Conservation (phyloP, 2,113 vertebrate species). For the Dipodomys merriami region DNA sequence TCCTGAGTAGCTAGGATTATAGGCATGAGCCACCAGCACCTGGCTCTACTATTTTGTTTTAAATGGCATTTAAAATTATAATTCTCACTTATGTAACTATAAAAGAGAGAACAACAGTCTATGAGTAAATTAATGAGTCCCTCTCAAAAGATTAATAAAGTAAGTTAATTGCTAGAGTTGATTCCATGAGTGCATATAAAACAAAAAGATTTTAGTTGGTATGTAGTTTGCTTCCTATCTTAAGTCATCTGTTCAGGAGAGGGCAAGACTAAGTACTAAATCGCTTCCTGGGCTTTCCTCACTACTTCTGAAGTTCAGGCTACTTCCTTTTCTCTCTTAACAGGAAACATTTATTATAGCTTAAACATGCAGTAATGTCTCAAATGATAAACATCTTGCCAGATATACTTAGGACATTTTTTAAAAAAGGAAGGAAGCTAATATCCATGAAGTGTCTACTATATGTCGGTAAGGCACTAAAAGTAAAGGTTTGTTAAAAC, state of each 20-base stretch:
- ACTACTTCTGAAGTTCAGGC: constrained; percentile 13
- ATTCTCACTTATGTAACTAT: background rate
- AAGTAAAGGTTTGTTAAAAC: constrained; percentile 45
- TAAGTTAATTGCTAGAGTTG: constrained; percentile 24
- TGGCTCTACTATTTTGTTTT: too few species aligned
- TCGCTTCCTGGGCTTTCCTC: background rate
- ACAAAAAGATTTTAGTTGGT: constrained; percentile 39
- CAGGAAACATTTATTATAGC: constrained; percentile 58
- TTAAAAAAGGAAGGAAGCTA: constrained; percentile 63
- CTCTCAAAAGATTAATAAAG: constrained; percentile 28
- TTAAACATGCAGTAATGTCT: constrained; percentile 52
- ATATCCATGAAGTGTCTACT: constrained; percentile 44
- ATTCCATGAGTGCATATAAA: constrained; percentile 25
- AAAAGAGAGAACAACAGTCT: background rate
- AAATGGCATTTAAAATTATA: constrained; percentile 18
- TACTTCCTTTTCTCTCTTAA: constrained; percentile 57
- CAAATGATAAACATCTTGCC: constrained; percentile 45
- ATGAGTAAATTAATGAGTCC: background rate
- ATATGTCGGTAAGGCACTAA: background rate
- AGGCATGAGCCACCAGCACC: too few species aligned
- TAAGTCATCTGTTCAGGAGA: background rate
- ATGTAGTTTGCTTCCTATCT: constrained; percentile 10
- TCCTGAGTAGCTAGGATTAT: too few species aligned
- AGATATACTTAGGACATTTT: constrained; percentile 41
- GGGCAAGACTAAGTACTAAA: background rate